Conservation (phyloP, 1,140 invertebrate species). For the Aradophagus sp. region DNA sequence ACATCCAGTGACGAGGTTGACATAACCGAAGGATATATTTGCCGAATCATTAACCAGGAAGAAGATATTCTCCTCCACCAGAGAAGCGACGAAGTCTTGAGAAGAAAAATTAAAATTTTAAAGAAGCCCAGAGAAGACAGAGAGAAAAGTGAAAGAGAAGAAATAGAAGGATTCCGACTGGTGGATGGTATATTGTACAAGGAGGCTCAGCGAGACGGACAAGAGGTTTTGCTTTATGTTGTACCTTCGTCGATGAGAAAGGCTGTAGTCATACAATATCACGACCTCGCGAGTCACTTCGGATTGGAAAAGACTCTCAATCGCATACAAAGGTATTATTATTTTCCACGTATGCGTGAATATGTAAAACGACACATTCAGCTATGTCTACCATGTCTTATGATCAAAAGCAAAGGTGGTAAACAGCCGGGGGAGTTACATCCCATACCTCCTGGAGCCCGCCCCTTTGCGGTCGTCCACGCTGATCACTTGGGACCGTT, state of each 20-base stretch:
- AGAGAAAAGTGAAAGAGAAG: no score
- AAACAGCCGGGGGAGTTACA: background rate
- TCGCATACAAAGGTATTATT: background rate
- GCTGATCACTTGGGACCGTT: constrained; percentile 2
- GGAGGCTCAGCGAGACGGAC: background rate
- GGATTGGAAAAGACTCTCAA: constrained; percentile 2
- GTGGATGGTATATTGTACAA: no score
- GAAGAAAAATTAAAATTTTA: no score
- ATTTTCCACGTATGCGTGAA: constrained; percentile 9
- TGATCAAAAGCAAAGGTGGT: background rate
- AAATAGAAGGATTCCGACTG: no score
- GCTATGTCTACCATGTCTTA: background rate
- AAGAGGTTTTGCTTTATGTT: background rate
- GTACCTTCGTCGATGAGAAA: constrained; percentile 15
- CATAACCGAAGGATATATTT: no score
- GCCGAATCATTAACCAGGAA: no score
- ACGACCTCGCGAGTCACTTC: constrained; percentile 13
- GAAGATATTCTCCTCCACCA: no score
- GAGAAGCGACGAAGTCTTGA: no score
- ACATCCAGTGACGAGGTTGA: no score
- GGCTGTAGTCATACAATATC: constrained; percentile 4
- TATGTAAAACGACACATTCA: no score
- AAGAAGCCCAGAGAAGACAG: no score
- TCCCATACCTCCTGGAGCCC: background rate
- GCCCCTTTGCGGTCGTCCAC: background rate